Conservation (phyloP, 2,888 invertebrate species). For the Sialis lutaria region DNA sequence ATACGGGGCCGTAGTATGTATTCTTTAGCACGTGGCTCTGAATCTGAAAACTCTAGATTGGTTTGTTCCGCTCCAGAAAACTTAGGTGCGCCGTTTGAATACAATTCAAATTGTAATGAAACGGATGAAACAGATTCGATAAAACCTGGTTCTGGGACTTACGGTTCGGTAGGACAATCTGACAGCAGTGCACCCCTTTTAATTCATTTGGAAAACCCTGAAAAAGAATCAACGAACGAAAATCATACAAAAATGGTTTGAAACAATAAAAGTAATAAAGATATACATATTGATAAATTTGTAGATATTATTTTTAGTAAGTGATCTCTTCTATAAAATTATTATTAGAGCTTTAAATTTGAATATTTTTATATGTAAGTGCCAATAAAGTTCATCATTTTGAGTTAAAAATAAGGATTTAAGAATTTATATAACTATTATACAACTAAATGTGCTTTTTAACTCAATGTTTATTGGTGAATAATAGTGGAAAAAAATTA, state of each 20-base stretch:
- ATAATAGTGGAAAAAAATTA: no score
- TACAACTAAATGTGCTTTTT: not conserved
- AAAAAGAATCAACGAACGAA: not conserved
- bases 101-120: not conserved
- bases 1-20: constrained; percentile 63
- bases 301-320: not conserved
- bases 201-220: not conserved
- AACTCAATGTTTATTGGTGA: not conserved
- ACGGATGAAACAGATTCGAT: not conserved
- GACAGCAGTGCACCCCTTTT: not conserved
- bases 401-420: not conserved
- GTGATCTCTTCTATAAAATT: not conserved
- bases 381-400: not conserved
- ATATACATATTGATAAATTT: not conserved
- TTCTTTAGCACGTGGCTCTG: constrained; percentile 51
- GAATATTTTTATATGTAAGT: not conserved
- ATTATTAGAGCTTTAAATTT: not conserved
- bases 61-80: constrained; percentile 4
- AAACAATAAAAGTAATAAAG: not conserved
- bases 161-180: constrained; percentile 2
- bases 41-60: constrained; percentile 17
- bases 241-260: no score
- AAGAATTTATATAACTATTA: no score
- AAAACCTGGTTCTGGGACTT: constrained; percentile 2
- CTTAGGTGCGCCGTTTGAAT: not conserved